phyloP scores from a whole-genome alignment of 1,140 invertebrate species.

The Nephila pilipes region DNA sequence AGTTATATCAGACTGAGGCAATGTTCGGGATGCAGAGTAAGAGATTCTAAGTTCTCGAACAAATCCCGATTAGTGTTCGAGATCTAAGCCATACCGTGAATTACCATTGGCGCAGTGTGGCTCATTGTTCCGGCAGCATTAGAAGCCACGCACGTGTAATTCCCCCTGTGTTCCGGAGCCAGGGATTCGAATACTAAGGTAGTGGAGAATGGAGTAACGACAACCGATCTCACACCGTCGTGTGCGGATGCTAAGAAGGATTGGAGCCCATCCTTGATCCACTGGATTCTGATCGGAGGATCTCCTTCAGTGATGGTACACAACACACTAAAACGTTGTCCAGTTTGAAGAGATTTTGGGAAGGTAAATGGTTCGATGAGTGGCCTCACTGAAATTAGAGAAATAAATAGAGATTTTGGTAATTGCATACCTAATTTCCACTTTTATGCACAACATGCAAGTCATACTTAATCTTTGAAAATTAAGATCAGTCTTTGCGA shows the following conservation, averaged over 20 bases:
- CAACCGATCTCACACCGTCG: constrained; percentile 65
- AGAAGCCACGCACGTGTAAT: constrained; percentile 87
- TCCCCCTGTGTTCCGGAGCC: constrained; percentile 85
- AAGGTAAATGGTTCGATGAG: constrained; percentile 82
- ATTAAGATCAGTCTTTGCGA: no score
- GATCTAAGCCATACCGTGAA: constrained; percentile 84
- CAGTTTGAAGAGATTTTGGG: constrained; percentile 89
- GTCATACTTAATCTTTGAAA: no score
- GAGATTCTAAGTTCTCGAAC: constrained; percentile 29
- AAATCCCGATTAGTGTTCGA: constrained; percentile 36
- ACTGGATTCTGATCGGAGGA: constrained; percentile 83
- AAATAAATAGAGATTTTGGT: not conserved
- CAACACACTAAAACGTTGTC: constrained; percentile 91
- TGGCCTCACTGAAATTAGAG: constrained; percentile 78
- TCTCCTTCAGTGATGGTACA: constrained; percentile 92
- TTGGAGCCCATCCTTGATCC: constrained; percentile 80
- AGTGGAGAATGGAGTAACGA: constrained; percentile 78
- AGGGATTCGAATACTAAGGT: constrained; percentile 78
- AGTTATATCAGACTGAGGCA: not conserved
- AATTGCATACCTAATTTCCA: no score
- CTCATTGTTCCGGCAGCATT: constrained; percentile 85
- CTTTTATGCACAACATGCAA: no score
- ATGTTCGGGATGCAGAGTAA: not conserved
- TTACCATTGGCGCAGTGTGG: constrained; percentile 85
- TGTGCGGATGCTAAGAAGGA: not conserved